These are phyloP conservation scores for Stenodema calcarata DNA, from an alignment of 2,888 invertebrate species.

Conservation along the genomic window DNA sequence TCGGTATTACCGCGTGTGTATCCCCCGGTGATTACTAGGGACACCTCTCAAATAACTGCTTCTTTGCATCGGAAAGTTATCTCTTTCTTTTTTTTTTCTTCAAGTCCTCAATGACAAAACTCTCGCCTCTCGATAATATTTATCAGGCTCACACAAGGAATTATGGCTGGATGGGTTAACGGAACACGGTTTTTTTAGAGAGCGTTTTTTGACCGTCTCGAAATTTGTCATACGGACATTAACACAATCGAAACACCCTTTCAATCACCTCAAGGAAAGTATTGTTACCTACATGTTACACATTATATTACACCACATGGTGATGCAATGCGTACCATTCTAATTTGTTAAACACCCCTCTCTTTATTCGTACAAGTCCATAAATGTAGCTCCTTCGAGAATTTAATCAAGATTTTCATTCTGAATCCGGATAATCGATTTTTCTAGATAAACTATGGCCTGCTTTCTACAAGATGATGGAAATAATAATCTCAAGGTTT, in stretches of 20 bases:
- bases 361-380: too few relatives aligned
- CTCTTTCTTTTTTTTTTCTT: not conserved
- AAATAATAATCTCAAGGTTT: too few relatives aligned
- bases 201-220: not conserved
- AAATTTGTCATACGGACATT: not conserved
- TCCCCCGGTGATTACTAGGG: not conserved
- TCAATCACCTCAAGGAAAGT: not conserved
- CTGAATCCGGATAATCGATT: too few relatives aligned
- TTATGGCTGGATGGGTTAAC: not conserved
- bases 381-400: too few relatives aligned
- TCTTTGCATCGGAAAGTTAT: not conserved
- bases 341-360: too few relatives aligned
- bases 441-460: too few relatives aligned
- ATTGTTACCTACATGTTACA: too few relatives aligned
- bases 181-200: not conserved
- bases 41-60: not conserved
- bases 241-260: not conserved
- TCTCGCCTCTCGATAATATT: not conserved
- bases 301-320: too few relatives aligned
- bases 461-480: too few relatives aligned
- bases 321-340: too few relatives aligned
- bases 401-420: too few relatives aligned
- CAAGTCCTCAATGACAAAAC: not conserved
- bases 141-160: not conserved
- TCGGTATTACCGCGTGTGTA: not conserved